Base-by-base conservation (phyloP, 2,113 vertebrate genomes). In the Monopterus albus region DNA sequence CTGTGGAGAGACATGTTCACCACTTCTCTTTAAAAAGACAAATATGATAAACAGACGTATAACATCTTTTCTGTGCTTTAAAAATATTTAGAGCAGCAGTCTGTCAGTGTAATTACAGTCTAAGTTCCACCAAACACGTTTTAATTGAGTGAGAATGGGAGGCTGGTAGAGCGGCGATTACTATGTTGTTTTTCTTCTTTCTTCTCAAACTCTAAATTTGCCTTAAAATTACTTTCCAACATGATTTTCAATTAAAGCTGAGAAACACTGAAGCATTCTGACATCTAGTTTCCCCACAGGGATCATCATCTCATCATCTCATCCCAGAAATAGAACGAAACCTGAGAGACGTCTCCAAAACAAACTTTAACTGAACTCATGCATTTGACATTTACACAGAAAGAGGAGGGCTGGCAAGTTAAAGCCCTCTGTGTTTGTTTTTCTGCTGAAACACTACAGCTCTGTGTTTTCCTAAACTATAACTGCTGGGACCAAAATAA, bases 141-240 rank as follows among this genome's bases (percentile, higher is more conserved):
- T 7, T 67, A 75, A 78, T 63, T 69, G 56, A 71, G 49, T 33
- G 51, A 62, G 43, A 71, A 52, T n/a, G 3, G 20, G 29, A 67
- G 45, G 38, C 36, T 42, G 72, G 13, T 15, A 21, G 5, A 50
- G 28, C 31, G 77, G 70, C 77, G 74, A 81, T 74, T 12, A 61
- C 4, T 0, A 1, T 7, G 5, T 74, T 81, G 78, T 81, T 78
- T 81, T 57, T 56, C n/a, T 36, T 18, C 20, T 51, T 61, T 47
- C 61, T 28, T 62, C n/a, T 38, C 42, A 71, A 40, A 52, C 52
- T 65, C 40, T 80, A 51, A 59, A 60, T 70, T 57, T 40, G 29
- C 18, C 33, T 47, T 42, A 28, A 77, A 69, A 77, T 69, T 39
- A 51, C 65, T 69, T 77, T 64, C 49, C n/a, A 36, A 51, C 11